A percentile compares a stretch with the other conserved stretches of the same genome.
phyloP scores from a whole-genome alignment of 2,888 invertebrate genomes.

The Hypena proboscidalis region DNA sequence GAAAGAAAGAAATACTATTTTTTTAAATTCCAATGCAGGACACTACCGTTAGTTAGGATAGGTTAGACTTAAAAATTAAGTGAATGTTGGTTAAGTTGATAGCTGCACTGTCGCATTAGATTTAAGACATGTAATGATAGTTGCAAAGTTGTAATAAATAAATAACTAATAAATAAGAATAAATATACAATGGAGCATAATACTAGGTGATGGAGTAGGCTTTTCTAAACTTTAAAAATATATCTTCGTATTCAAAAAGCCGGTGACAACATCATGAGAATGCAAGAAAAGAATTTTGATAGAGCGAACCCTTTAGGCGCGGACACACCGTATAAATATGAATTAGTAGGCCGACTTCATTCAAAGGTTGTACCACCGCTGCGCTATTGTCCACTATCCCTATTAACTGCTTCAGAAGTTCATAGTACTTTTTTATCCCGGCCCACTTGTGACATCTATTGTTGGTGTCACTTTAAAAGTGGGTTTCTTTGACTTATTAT shows the following conservation, averaged over 20 bases:
- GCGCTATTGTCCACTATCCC: constrained; percentile 62
- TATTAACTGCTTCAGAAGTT: constrained; percentile 84
- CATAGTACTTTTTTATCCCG: constrained; percentile 73
- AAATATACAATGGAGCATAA: too few relatives aligned
- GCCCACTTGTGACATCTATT: constrained; percentile 64
- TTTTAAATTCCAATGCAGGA: too few relatives aligned
- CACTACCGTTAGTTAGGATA: too few relatives aligned
- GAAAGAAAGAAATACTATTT: too few relatives aligned
- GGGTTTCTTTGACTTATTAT: constrained; percentile 61
- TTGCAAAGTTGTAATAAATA: too few relatives aligned
- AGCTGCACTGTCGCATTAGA: too few relatives aligned
- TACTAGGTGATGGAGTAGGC: too few relatives aligned
- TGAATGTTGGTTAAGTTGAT: too few relatives aligned
- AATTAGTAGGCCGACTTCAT: constrained; percentile 69
- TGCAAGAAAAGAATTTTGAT: constrained; percentile 47
- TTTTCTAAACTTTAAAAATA: too few relatives aligned
- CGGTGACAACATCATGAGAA: constrained; percentile 53
- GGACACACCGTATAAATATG: constrained; percentile 66
- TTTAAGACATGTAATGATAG: too few relatives aligned
- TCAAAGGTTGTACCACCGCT: constrained; percentile 63
- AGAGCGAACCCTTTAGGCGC: constrained; percentile 60
- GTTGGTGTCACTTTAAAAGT: constrained; percentile 57
- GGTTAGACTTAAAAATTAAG: too few relatives aligned
- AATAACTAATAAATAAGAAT: too few relatives aligned
- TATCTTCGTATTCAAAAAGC: constrained; percentile 33